Evolutionary conservation across 2,888 invertebrate genomes (phyloP).

Genomic region (Hemaris fuciformis): DNA sequence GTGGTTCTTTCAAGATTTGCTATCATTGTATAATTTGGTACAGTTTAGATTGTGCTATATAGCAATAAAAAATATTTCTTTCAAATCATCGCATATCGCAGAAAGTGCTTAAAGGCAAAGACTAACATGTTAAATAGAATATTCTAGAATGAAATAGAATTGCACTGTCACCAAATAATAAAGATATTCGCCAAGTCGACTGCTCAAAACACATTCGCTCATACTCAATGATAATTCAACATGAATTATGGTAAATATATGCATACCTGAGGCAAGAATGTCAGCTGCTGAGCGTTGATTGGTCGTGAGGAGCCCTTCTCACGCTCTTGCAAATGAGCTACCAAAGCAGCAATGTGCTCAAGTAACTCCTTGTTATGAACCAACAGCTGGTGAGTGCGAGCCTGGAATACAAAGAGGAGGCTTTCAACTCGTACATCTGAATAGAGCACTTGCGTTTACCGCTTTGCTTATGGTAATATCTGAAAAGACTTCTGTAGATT

Average conservation of each 20-base stretch:
- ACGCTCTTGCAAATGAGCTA: constrained; percentile 92
- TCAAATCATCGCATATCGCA: too few relatives aligned
- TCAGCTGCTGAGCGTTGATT: constrained; percentile 81
- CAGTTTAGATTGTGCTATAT: too few relatives aligned
- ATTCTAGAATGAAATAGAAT: too few relatives aligned
- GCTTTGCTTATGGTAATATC: neutral
- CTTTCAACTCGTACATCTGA: neutral
- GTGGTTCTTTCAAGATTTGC: too few relatives aligned
- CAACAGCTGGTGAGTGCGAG: constrained; percentile 95
- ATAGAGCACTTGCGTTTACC: neutral
- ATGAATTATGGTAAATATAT: neutral
- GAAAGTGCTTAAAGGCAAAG: too few relatives aligned
- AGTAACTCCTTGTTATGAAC: constrained; percentile 97
- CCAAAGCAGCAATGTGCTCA: constrained; percentile 96
- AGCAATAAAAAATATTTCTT: too few relatives aligned
- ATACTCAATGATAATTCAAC: neutral
- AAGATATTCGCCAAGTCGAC: neutral
- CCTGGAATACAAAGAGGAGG: constrained; percentile 54
- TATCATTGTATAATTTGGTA: too few relatives aligned
- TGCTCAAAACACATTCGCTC: neutral
- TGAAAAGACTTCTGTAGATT: too few relatives aligned
- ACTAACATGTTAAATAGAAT: too few relatives aligned
- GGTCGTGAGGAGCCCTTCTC: constrained; percentile 84
- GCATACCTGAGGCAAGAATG: constrained; percentile 85
- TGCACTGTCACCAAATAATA: too few relatives aligned